Conservation (phyloP, 2,797 vertebrate genomes). For the Lophotriccus pileatus region DNA sequence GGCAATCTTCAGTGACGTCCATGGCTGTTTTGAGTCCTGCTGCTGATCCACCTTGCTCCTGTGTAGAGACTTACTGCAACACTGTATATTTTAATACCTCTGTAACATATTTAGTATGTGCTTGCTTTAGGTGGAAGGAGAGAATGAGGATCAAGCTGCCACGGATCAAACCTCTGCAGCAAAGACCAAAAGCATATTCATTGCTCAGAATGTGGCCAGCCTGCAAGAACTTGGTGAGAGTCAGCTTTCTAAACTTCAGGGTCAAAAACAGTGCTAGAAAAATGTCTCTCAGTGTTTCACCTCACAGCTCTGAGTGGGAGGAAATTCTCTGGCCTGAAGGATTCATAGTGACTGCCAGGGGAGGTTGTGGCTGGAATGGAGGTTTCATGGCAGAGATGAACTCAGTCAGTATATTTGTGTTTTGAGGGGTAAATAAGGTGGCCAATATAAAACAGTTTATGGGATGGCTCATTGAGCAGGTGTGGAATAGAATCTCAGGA, state of each 20-base stretch:
- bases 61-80: neutral
- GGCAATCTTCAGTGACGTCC: neutral
- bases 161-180: constrained; percentile 88
- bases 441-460: neutral
- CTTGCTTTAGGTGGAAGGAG: constrained; percentile 84
- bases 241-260: neutral
- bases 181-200: constrained; percentile 96
- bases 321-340: neutral
- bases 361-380: neutral
- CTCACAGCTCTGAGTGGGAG: neutral
- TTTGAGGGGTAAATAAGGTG: neutral
- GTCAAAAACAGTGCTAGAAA: neutral
- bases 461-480: neutral
- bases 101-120: neutral
- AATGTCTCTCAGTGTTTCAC: neutral
- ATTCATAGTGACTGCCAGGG: neutral
- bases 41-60: no score
- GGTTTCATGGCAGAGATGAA: neutral
- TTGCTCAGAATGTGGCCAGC: constrained; percentile 97
- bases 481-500: neutral
- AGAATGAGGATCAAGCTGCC: constrained; percentile 86
- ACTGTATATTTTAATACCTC: neutral
- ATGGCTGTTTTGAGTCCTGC: neutral
- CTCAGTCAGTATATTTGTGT: neutral
- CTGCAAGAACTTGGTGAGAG: constrained; percentile 95